Evolutionary conservation across 1,140 invertebrate species (phyloP).

Genomic region (Drosophila paulistorum): DNA sequence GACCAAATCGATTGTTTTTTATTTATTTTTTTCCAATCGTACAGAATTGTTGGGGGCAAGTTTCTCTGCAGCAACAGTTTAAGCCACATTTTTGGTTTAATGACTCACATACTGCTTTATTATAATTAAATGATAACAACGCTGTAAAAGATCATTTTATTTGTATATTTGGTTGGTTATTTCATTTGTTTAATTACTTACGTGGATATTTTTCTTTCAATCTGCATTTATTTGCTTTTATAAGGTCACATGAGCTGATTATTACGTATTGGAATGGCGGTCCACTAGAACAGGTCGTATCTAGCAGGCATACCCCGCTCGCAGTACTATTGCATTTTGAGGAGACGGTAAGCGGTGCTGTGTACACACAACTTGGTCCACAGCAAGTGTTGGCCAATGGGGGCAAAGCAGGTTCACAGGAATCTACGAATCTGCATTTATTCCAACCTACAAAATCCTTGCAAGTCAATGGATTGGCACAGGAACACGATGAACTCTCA

Average conservation of each 20-base stretch:
- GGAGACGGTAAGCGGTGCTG: not conserved
- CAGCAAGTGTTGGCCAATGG: conserved; percentile 38
- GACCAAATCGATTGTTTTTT: not conserved
- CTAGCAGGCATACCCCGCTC: conserved; percentile 7
- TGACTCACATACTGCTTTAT: not conserved
- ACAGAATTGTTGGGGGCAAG: conserved; percentile 33
- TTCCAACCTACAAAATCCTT: conserved; percentile 2
- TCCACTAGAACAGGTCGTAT: conserved; percentile 21
- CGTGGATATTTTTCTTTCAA: not conserved
- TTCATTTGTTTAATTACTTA: not conserved
- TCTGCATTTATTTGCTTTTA: not conserved
- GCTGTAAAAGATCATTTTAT: not conserved
- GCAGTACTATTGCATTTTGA: not conserved
- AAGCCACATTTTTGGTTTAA: conserved; percentile 23
- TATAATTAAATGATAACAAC: not conserved
- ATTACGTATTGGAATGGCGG: not conserved
- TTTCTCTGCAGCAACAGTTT: conserved; percentile 44
- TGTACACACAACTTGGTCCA: conserved; percentile 17
- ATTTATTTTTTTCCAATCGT: conserved; percentile 25
- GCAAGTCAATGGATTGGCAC: conserved; percentile 1
- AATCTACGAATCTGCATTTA: not conserved
- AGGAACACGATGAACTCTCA: not conserved
- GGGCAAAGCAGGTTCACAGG: conserved; percentile 22
- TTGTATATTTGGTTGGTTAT: too few species aligned
- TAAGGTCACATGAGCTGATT: not conserved